Evolutionary conservation across 2,797 vertebrate genomes (phyloP).

Genomic region (Hyperoplus lanceolatus): DNA sequence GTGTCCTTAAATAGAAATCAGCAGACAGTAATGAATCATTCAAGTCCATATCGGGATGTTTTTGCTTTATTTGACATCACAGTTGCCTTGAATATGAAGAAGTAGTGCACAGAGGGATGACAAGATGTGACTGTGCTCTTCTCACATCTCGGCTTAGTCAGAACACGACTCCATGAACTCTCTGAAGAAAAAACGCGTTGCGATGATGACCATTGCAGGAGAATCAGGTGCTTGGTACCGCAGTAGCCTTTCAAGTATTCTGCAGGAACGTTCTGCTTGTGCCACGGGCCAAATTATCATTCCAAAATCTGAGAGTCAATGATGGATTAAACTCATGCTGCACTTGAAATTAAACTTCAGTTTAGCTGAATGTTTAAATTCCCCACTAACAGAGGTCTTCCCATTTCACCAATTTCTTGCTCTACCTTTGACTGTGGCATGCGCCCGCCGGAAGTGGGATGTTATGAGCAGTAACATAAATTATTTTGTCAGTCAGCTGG

Average conservation of each 20-base stretch:
- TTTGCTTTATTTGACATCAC: conserved; percentile 39
- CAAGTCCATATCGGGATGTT: conserved; percentile 7
- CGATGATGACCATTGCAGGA: conserved; percentile 65
- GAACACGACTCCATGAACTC: conserved; percentile 21
- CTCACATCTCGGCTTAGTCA: conserved; percentile 35
- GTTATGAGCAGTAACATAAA: conserved; percentile 49
- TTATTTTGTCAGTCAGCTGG: conserved; percentile 58
- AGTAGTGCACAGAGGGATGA: conserved; percentile 9
- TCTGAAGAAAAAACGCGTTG: conserved; percentile 13
- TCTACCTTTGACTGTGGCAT: conserved; percentile 42
- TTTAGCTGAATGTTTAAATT: conserved; percentile 20
- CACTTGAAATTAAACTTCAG: conserved; percentile 43
- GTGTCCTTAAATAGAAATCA: not conserved
- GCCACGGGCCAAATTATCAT: conserved; percentile 50
- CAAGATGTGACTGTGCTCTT: conserved; percentile 18
- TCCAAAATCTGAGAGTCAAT: conserved; percentile 50
- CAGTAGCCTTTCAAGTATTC: conserved; percentile 65
- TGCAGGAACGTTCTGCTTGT: conserved; percentile 47
- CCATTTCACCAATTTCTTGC: conserved; percentile 57
- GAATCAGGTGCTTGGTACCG: conserved; percentile 65
- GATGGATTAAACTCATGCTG: conserved; percentile 47
- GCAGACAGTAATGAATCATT: conserved; percentile 19
- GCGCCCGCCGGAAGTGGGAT: conserved; percentile 61
- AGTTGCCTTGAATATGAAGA: conserved; percentile 6
- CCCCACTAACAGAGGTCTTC: conserved; percentile 62